A percentile compares a stretch with the other conserved stretches of the same genome.
Evolutionary conservation across 92 coral and sea anemone genomes (phyloP).

Genomic region (Desmophyllum pertusum): DNA sequence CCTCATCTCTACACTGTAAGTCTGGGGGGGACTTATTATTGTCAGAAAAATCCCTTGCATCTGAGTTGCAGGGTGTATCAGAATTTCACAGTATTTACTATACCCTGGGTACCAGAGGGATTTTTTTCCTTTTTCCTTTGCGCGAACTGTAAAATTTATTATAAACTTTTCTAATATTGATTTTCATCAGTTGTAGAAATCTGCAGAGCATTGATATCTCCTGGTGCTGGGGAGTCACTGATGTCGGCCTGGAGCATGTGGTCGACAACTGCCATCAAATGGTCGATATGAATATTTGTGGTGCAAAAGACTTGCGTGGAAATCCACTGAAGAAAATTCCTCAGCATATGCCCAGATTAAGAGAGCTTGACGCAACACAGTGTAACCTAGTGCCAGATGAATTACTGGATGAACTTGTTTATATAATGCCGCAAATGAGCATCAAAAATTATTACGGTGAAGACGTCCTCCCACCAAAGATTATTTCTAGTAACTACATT

Average conservation of each 20-base stretch:
- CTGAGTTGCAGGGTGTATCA: no score
- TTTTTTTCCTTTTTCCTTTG: no score
- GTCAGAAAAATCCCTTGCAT: no score
- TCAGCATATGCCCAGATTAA: conserved; percentile 65
- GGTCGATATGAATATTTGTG: conserved; percentile 71
- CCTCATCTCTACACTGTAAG: no score
- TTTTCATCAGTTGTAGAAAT: conserved; percentile 71
- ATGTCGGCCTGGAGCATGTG: conserved; percentile 78
- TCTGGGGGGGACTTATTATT: no score
- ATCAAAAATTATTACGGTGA: conserved; percentile 87
- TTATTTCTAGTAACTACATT: not conserved
- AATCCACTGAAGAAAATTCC: conserved; percentile 70
- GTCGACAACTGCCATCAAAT: conserved; percentile 63
- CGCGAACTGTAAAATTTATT: no score
- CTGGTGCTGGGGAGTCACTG: conserved; percentile 97
- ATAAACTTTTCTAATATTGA: not conserved
- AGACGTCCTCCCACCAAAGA: conserved; percentile 24
- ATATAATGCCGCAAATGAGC: conserved; percentile 55
- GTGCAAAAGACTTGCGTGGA: conserved; percentile 74
- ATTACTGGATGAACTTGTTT: conserved; percentile 72
- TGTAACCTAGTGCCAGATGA: conserved; percentile 89
- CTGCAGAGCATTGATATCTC: conserved; percentile 78
- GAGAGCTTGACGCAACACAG: conserved; percentile 79
- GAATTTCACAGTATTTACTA: no score
- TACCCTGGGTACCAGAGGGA: no score